phyloP scores from a whole-genome alignment of 2,113 vertebrate species.

The Paracanthobrama guichenoti region DNA sequence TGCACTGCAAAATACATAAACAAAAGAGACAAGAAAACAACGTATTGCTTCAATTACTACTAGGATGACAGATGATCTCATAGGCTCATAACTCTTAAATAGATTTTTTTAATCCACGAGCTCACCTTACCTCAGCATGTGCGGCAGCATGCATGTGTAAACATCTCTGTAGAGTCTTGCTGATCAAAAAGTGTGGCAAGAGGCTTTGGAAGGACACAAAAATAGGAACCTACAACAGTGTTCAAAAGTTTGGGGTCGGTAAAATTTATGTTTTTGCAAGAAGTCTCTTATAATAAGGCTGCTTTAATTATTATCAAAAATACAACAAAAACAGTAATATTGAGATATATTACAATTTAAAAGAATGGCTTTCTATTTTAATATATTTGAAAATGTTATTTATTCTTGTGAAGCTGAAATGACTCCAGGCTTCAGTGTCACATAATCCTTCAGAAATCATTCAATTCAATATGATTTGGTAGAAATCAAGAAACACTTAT shows the following conservation, averaged over 20 bases:
- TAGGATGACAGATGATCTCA: not conserved
- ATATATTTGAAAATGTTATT: too few relatives aligned
- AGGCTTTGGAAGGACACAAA: not conserved
- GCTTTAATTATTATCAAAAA: not conserved
- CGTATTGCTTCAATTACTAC: conserved; percentile 10
- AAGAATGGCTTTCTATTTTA: too few relatives aligned
- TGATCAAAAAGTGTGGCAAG: not conserved
- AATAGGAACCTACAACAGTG: not conserved
- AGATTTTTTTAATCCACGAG: not conserved
- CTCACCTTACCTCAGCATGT: not conserved
- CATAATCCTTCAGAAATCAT: too few relatives aligned
- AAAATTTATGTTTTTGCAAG: not conserved
- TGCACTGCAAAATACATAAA: not conserved
- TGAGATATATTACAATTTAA: too few relatives aligned
- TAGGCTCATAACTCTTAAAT: not conserved
- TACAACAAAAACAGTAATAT: too few relatives aligned
- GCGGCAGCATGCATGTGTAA: not conserved
- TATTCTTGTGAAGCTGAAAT: too few relatives aligned
- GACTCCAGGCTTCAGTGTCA: too few relatives aligned
- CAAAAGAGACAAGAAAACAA: not conserved
- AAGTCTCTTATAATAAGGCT: not conserved
- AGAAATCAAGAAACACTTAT: not conserved
- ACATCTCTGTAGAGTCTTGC: not conserved
- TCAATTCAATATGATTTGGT: too few relatives aligned
- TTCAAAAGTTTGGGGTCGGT: not conserved